Evolutionary conservation across 1,140 invertebrate species (phyloP).

Genomic region (Microplitis demolitor): DNA sequence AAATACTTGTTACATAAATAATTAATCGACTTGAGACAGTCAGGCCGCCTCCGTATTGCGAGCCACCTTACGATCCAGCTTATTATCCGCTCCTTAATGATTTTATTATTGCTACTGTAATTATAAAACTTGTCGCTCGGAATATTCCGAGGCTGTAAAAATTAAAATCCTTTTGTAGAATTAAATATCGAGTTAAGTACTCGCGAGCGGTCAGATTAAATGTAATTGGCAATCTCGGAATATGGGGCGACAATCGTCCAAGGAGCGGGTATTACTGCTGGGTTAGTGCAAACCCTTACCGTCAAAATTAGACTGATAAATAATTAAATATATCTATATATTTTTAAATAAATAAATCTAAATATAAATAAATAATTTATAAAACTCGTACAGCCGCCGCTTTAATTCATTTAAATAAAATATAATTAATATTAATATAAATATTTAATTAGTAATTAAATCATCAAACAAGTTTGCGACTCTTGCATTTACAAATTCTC

Average conservation of each 20-base stretch:
- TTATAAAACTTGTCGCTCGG: background rate
- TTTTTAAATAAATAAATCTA: background rate
- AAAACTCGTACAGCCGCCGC: background rate
- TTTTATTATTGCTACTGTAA: background rate
- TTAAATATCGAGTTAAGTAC: background rate
- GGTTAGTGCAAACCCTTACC: slow-evolving; percentile 58
- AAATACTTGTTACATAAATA: slow-evolving; percentile 39
- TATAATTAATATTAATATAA: background rate
- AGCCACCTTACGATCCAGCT: slow-evolving; percentile 55
- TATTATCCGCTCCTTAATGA: slow-evolving; percentile 44
- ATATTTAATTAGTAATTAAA: background rate
- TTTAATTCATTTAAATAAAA: background rate
- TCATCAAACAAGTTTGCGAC: too few relatives aligned
- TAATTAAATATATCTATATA: slow-evolving; percentile 11
- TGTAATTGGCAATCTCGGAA: slow-evolving; percentile 37
- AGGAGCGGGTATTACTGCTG: slow-evolving; percentile 53
- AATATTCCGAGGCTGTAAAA: background rate
- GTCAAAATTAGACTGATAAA: slow-evolving; percentile 26
- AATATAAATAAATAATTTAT: slow-evolving; percentile 7
- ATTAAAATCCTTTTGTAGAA: too few relatives aligned
- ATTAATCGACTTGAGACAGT: slow-evolving; percentile 54
- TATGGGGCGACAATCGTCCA: slow-evolving; percentile 14
- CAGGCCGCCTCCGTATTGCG: slow-evolving; percentile 61
- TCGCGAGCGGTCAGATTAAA: background rate
- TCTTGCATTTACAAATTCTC: too few relatives aligned